These are phyloP conservation scores for Anoura caudifer DNA, from an alignment of 2,113 vertebrate genomes.

Conservation along the genomic window DNA sequence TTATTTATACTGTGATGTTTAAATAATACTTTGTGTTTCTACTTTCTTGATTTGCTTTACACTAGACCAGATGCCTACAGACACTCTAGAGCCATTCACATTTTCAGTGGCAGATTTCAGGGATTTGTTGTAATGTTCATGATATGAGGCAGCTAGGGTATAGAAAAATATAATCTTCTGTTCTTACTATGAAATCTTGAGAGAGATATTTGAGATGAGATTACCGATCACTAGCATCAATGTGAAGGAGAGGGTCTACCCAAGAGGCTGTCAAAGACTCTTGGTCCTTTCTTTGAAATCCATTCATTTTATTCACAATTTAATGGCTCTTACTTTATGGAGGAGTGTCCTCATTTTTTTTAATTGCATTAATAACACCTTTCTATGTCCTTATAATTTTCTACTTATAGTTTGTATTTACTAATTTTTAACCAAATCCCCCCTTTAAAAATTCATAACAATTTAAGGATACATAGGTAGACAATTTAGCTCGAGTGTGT, in stretches of 20 bases:
- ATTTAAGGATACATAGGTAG: background rate
- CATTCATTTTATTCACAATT: background rate
- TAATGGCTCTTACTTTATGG: background rate
- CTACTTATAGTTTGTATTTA: background rate
- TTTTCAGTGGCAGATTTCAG: background rate
- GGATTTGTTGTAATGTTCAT: background rate
- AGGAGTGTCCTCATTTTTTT: background rate
- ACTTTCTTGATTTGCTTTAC: background rate
- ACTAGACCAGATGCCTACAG: background rate
- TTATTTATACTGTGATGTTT: background rate
- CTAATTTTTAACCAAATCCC: background rate
- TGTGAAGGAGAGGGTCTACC: background rate
- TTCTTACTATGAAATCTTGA: background rate
- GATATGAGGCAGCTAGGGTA: background rate
- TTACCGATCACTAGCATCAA: background rate
- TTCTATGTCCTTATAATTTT: background rate
- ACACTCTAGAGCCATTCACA: background rate
- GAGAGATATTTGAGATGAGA: background rate
- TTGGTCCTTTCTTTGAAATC: background rate
- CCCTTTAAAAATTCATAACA: background rate
- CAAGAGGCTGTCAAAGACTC: background rate
- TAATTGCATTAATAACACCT: background rate
- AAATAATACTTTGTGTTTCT: background rate
- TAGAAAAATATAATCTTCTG: background rate
- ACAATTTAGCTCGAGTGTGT: background rate